Evolutionary conservation across 2,888 invertebrate genomes (phyloP).

Genomic region (Dione vanillae): DNA sequence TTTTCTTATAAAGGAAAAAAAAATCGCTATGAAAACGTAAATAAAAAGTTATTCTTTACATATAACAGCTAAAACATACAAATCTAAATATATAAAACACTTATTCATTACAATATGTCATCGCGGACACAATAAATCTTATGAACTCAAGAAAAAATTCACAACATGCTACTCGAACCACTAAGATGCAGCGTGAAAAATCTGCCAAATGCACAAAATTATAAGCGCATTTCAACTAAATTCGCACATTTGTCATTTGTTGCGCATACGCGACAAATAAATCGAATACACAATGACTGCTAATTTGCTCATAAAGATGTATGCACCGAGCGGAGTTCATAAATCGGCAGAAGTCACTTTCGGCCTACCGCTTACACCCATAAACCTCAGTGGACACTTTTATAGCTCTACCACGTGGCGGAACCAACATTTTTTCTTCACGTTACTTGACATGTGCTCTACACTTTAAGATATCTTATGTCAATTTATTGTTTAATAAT

Average conservation of each 20-base stretch:
- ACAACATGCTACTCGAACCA: conserved; percentile 41
- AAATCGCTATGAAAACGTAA: background rate
- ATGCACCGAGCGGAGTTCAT: conserved; percentile 76
- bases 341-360: conserved; percentile 78
- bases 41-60: background rate
- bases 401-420: conserved; percentile 82
- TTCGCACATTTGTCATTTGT: conserved; percentile 77
- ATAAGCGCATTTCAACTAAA: conserved; percentile 57
- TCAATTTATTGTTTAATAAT: conserved; percentile 81
- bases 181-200: conserved; percentile 49
- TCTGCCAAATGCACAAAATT: conserved; percentile 49
- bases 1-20: background rate
- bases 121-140: conserved; percentile 29
- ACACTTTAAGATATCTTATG: conserved; percentile 63
- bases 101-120: conserved; percentile 34
- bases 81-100: conserved; percentile 28
- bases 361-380: conserved; percentile 82
- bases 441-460: conserved; percentile 79
- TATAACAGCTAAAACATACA: conserved; percentile 12
- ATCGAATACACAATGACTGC: conserved; percentile 81
- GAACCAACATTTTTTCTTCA: conserved; percentile 76
- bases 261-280: conserved; percentile 70
- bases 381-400: conserved; percentile 82
- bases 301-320: conserved; percentile 83
- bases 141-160: conserved; percentile 31